Evolutionary conservation across 2,888 invertebrate genomes (phyloP).

Genomic region (Argyresthia goedartella): DNA sequence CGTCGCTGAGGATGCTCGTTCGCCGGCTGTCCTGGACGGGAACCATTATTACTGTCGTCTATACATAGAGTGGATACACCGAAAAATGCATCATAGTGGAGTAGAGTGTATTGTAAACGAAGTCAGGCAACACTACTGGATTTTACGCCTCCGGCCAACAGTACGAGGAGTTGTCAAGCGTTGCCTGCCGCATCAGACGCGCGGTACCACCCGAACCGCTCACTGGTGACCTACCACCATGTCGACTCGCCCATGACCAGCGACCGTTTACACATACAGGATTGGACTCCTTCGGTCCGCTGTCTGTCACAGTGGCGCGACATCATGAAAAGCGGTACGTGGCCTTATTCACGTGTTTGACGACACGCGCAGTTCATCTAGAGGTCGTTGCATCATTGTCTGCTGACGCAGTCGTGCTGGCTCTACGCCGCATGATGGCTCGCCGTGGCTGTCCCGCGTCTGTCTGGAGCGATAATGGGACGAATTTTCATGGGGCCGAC

Average conservation of each 20-base stretch:
- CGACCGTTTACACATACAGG: background rate
- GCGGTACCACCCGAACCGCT: background rate
- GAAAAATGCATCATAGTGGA: background rate
- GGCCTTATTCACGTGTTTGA: background rate
- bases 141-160: background rate
- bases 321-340: background rate
- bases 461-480: slow-evolving; percentile 6
- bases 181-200: background rate
- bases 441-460: background rate
- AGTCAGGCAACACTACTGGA: background rate
- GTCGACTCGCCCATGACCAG: background rate
- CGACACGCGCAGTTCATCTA: background rate
- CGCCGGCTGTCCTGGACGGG: background rate
- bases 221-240: background rate
- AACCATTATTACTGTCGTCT: background rate
- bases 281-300: background rate
- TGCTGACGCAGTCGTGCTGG: background rate
- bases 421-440: background rate
- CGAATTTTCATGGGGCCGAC: slow-evolving; percentile 7
- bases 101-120: background rate
- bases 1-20: background rate
- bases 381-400: background rate
- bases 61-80: background rate
- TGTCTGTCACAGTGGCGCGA: background rate
- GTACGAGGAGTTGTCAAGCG: background rate